Conservation (phyloP, 1,140 invertebrate species). For the Eupristina koningsbergeri region DNA sequence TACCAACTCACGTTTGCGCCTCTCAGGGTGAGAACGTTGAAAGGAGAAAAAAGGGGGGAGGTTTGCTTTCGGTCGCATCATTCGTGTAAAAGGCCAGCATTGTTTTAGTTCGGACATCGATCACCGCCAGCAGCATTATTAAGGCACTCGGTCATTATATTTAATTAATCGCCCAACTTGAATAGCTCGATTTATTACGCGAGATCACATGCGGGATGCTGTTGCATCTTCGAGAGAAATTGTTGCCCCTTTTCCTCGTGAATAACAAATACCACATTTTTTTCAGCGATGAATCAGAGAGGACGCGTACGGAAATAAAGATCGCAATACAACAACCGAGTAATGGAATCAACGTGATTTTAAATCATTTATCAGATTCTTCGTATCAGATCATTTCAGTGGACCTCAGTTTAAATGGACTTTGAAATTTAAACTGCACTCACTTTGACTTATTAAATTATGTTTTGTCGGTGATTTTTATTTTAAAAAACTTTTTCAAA, state of each 20-base stretch:
- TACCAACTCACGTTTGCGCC: no score
- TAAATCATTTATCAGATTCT: neutral
- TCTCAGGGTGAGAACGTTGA: no score
- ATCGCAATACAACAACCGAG: no score
- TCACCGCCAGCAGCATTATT: constrained; percentile 53
- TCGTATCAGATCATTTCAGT: neutral
- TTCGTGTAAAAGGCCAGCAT: constrained; percentile 58
- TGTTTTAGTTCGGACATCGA: constrained; percentile 67
- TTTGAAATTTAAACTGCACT: neutral
- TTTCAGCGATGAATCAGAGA: neutral
- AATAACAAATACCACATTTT: neutral
- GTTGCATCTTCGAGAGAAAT: constrained; percentile 16
- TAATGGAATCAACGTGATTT: neutral
- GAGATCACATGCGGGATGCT: constrained; percentile 51
- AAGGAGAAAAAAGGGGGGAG: constrained; percentile 6
- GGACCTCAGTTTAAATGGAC: neutral
- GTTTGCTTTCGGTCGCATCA: constrained; percentile 37
- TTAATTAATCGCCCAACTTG: constrained; percentile 68
- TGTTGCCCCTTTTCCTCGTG: neutral
- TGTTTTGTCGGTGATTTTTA: no score
- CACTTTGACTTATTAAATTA: neutral
- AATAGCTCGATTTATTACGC: constrained; percentile 62
- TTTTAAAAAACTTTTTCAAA: no score
- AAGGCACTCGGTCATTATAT: constrained; percentile 65
- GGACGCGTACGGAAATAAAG: no score